Evolutionary conservation across 2,113 vertebrate species (phyloP), one percentile per base, ranked within the genome.

Genomic region (Sclerurus mexicanus): DNA sequence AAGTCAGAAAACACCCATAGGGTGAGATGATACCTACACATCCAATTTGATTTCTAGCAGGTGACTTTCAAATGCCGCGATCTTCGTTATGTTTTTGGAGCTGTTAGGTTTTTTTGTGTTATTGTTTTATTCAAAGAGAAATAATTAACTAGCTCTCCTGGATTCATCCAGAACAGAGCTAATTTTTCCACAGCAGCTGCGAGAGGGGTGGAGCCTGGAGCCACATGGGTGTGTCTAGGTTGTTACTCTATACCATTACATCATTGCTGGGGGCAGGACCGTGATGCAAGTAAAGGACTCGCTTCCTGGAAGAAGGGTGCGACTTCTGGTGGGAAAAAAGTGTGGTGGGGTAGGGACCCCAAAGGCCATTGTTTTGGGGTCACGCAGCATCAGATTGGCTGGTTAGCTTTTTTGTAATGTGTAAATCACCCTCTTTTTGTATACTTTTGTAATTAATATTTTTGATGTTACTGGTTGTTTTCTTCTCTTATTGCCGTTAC

Each of bases 331-430:
- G 42, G n/a, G 12, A 42, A 7, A 56, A 50, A 42, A 20, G 2
- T 0, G 0, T n/a, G 85, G 16, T 49, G 39, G 15, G 28, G 16
- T 22, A 40, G 56, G 35, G 49, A 72, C 35, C 24, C 49, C 49
- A 25, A 50, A 25, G 14, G 58, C 15, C 53, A 40, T n/a, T 47
- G n/a, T 63, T 40, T 71, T 28, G 53, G 44, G 40, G 53, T 62
- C 16, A 9, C 16, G 4, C 30, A 35, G 9, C 20, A 30, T 39
- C 0, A 0, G 22, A 22, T 31, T 12, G 42, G 21, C 22, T 5
- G 33, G 12, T 20, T 28, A 55, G 10, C 3, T 33, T 39, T 77
- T 69, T 2, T 9, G 6, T 49, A 49, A 18, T 22, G 4, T 18
- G 9, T 5, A 25, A 73, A 73, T 64, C 25, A 42, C 25, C 3